Evolutionary conservation across 1,140 invertebrate genomes (phyloP), one percentile per base, ranked within the genome.

Genomic region (Papilio polytes): DNA sequence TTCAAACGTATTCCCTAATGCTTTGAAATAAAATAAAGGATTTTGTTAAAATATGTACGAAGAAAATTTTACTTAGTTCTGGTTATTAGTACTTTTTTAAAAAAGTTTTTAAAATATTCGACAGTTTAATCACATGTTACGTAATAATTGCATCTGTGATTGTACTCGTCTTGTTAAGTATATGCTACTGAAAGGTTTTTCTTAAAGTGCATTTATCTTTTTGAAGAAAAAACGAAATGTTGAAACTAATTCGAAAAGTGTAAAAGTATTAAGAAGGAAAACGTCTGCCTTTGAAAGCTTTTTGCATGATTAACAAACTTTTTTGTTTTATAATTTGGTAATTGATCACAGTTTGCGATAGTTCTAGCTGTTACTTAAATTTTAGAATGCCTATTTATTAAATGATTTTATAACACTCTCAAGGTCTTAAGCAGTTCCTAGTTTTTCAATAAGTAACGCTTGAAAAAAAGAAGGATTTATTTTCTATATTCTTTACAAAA

Each of bases 321-420:
- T 85, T 85, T 82, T 87, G 85, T 87, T 87, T 85, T 87, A 84
- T 85, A 87, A 83, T 85, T 82, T 81, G 84, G 72, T 78, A 76
- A 85, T 85, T 84, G 81, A 80, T 83, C 76, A 83, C 82, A 84
- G 80, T 63, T 3, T 22, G 13, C 56, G 56, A 20, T 59, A 7
- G 20, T 22, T 9, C 7, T 15, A 26, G 9, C 59, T 13, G 22
- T 26, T 10, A 26, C 26, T 31, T 56, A 9, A 56, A 9, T 63
- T n/a, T 6, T 10, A 59, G 20, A 59, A 20, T 8, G 8, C 6
- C 7, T 20, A 22, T 2, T 22, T 59, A 9, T 8, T 9, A 22
- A 18, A 59, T 20, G 3, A 15, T 51, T 51, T 51, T 18, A 18
- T 15, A 51, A 51, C 3, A 51, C 48, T 6, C 4, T 12, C 15